Percentiles rank a stretch among this genome's conserved stretches.
Evolutionary conservation across 2,888 invertebrate genomes (phyloP).

Genomic region (Frankliniella fusca): DNA sequence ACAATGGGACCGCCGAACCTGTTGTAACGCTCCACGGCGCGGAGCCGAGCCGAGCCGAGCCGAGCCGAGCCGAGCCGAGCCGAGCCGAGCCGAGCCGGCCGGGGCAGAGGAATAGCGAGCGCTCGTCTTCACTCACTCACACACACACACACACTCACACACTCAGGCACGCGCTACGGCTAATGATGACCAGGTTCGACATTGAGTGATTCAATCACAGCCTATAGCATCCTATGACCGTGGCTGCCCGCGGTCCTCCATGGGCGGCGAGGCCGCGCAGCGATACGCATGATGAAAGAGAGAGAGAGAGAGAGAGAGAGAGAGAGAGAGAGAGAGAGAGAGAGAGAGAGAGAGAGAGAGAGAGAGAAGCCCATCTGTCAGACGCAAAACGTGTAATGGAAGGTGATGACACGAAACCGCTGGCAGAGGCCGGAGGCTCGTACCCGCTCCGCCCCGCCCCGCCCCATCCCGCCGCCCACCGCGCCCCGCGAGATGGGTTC

Average conservation of each 20-base stretch:
- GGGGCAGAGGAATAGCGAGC: background rate
- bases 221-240: too few species aligned
- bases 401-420: too few species aligned
- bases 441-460: too few species aligned
- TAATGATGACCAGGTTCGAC: background rate
- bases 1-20: constrained; percentile 2
- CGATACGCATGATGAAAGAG: constrained; percentile 5
- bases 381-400: too few species aligned
- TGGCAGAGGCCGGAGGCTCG: too few species aligned
- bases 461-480: too few species aligned
- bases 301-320: constrained; percentile 28
- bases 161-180: background rate
- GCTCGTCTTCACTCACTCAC: background rate
- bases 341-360: constrained; percentile 6
- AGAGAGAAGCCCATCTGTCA: background rate
- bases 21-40: background rate
- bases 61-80: background rate
- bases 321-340: constrained; percentile 24
- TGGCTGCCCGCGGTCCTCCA: background rate
- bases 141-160: background rate
- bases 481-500: too few species aligned
- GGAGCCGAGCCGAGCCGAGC: background rate
- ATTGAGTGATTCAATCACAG: constrained; percentile 5
- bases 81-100: background rate
- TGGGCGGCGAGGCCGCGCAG: background rate